Percentiles rank a stretch among this genome's conserved stretches.
Conservation (phyloP, 2,113 vertebrate species). For the Phylloscopus trochilus region DNA sequence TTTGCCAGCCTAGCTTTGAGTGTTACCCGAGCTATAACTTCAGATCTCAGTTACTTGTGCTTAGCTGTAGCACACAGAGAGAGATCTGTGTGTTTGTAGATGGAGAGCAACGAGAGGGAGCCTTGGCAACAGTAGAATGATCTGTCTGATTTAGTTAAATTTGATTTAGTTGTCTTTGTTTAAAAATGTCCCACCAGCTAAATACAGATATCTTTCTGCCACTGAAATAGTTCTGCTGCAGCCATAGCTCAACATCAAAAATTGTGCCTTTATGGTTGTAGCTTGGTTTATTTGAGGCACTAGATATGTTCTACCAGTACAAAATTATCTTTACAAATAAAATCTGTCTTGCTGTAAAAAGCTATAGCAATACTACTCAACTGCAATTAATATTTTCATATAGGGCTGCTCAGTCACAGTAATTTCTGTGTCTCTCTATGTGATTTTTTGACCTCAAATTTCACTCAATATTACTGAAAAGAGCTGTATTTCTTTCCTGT, state of each 20-base stretch:
- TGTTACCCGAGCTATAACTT: neutral
- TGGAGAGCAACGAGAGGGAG: neutral
- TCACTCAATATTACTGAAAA: neutral
- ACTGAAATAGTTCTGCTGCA: neutral
- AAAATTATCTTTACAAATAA: neutral
- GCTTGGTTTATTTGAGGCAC: neutral
- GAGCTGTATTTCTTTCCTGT: neutral
- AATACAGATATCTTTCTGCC: neutral
- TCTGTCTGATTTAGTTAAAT: neutral
- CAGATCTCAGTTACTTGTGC: neutral
- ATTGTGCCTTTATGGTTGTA: neutral
- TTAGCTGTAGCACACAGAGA: neutral
- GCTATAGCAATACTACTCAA: neutral
- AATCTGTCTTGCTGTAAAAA: neutral
- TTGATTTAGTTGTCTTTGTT: neutral
- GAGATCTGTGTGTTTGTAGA: neutral
- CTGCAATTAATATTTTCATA: neutral
- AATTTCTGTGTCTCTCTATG: neutral
- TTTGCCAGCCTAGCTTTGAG: neutral
- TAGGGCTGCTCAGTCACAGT: neutral
- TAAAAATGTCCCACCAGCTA: neutral
- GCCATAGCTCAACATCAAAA: neutral
- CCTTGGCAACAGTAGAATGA: neutral
- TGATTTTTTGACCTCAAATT: neutral
- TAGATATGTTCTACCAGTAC: neutral